Base-by-base conservation (phyloP, 2,797 vertebrate genomes). In the Channa striata region DNA sequence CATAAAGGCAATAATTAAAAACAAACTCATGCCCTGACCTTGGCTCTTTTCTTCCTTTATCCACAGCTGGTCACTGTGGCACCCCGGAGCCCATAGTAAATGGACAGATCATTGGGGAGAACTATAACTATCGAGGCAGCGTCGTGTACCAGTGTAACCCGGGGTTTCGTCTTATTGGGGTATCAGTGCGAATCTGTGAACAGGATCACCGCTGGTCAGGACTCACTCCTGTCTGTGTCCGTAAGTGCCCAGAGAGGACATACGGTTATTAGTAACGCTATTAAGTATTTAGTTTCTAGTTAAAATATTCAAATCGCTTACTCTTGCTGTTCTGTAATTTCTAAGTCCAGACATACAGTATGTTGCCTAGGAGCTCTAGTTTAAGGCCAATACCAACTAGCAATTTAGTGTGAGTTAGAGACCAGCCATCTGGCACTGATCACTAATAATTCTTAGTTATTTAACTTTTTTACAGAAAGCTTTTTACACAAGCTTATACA, bases 191-290 rank as follows among this genome's bases (percentile, higher is more conserved):
- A 47, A 98, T 99, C 90, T 99, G 98, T 91, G 98, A 99, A 85
- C 98, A 99, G 91, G 97, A 99, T 63, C 98, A 99, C 78, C 96
- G 85, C 83, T 99, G 98, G 98, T 99, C 97, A 3, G 97, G 97
- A 59, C 96, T 88, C 65, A 96, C 97, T 2, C 98, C 98, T 59
- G 95, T 99, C 91, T 99, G 98, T 91, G 97, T 99, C 91, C 94
- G 98, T 99, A 96, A 98, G 98, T 98, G 87, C 51, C 37, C 30
- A n/a, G 30, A 20, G 14, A 60, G 17, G 49, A 40, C 9, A 39
- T 1, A 20, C 11, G 8, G 12, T 51, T 19, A 20, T 36, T 11
- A 25, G 4, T 49, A 44, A 42, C 66, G 14, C 12, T 25, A 5
- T 9, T 5, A 10, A 1, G 16, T 43, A 17, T 17, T 17, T 23